A percentile compares a stretch with the other conserved stretches of the same genome.
Conservation (phyloP, 1,140 invertebrate species). For the Fopius arisanus region DNA sequence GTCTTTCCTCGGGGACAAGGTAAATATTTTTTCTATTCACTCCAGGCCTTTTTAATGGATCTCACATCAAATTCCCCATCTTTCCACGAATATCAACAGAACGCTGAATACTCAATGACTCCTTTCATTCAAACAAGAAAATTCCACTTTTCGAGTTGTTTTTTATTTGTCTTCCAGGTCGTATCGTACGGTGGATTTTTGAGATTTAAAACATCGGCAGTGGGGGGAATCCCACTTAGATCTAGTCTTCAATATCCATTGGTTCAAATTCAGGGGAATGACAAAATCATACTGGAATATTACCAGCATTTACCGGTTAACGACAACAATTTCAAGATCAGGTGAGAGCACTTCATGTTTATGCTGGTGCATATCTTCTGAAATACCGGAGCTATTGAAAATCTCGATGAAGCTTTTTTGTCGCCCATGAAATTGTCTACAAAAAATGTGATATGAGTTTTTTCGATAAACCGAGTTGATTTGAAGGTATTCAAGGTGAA, state of each 20-base stretch:
- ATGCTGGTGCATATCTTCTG: too few species aligned
- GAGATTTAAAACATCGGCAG: slow-evolving; percentile 78
- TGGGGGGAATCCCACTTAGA: slow-evolving; percentile 68
- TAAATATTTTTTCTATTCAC: slow-evolving; percentile 46
- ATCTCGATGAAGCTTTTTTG: too few species aligned
- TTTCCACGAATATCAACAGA: too few species aligned
- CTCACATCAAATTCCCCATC: not conserved
- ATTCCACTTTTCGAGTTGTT: not conserved
- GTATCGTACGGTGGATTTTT: slow-evolving; percentile 92
- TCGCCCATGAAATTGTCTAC: not conserved
- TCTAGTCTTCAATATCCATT: slow-evolving; percentile 78
- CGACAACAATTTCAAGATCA: slow-evolving; percentile 70
- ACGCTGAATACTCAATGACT: not conserved
- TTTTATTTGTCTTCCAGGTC: slow-evolving; percentile 64
- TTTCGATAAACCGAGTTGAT: slow-evolving; percentile 16
- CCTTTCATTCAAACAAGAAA: not conserved
- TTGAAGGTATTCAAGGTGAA: not conserved
- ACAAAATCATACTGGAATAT: slow-evolving; percentile 80
- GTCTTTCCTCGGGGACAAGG: slow-evolving; percentile 86
- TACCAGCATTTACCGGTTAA: slow-evolving; percentile 63
- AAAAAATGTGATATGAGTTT: too few species aligned
- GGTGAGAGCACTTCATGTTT: slow-evolving; percentile 58
- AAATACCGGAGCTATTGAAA: too few species aligned
- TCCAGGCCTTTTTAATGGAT: not conserved
- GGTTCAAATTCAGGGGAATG: slow-evolving; percentile 84